Conservation (phyloP, 2,113 vertebrate species). For the Xerus inauris region DNA sequence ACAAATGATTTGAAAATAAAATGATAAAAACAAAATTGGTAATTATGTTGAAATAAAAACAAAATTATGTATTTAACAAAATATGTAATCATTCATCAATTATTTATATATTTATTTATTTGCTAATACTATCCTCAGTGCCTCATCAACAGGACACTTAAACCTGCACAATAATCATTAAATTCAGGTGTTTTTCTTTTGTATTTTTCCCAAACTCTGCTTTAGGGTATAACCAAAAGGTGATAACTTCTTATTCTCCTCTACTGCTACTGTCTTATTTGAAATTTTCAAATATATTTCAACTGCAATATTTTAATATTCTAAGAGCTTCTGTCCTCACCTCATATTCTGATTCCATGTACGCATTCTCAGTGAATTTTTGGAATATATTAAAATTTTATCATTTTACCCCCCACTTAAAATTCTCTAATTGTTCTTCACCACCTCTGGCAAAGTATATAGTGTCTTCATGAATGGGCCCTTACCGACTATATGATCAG, state of each 20-base stretch:
- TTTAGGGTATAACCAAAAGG: neutral
- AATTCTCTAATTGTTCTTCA: neutral
- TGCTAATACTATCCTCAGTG: neutral
- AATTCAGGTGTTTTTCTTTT: neutral
- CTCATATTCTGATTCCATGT: neutral
- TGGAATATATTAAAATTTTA: neutral
- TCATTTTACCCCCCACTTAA: neutral
- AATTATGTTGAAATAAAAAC: neutral
- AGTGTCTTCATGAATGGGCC: neutral
- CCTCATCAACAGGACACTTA: neutral
- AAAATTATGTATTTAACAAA: neutral
- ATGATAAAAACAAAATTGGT: neutral
- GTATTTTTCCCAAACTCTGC: neutral
- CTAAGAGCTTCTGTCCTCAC: neutral
- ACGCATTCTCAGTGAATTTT: neutral
- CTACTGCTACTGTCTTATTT: neutral
- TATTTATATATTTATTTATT: neutral
- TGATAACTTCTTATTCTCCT: neutral
- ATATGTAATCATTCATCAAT: neutral
- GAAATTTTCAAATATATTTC: neutral
- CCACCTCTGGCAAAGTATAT: neutral
- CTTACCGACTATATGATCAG: neutral
- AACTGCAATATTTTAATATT: constrained; percentile 1
- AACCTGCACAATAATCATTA: neutral
- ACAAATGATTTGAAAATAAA: neutral